Conservation (phyloP, 2,113 vertebrate species). For the Gnathonemus echidnorhynchus region DNA sequence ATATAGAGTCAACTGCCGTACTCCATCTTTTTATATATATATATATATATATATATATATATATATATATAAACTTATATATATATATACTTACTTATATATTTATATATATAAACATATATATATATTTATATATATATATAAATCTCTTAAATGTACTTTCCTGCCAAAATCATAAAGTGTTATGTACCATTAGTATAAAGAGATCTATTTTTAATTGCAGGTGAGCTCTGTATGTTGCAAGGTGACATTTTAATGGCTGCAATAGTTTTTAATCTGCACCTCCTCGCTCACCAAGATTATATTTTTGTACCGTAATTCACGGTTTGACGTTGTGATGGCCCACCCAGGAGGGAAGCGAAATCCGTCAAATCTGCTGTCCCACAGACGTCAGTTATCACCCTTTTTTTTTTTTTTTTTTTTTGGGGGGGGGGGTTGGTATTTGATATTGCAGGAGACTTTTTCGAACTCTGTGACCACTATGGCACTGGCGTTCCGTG, state of each 20-base stretch:
- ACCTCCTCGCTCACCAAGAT: constrained; percentile 42
- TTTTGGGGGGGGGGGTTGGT: not conserved
- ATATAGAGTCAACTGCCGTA: constrained; percentile 8
- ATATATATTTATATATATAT: not conserved
- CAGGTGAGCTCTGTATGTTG: constrained; percentile 31
- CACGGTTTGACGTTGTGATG: not conserved
- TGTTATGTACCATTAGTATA: constrained; percentile 39
- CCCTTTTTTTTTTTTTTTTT: not conserved
- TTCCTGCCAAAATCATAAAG: constrained; percentile 51
- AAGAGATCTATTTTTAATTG: constrained; percentile 48
- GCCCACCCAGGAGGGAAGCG: not conserved
- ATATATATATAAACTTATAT: not conserved
- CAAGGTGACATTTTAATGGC: constrained; percentile 42
- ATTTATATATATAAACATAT: not conserved
- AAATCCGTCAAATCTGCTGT: not conserved
- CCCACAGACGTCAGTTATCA: not conserved
- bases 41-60: not conserved
- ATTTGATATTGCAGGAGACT: not conserved
- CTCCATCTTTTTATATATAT: not conserved
- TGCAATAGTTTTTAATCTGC: constrained; percentile 24
- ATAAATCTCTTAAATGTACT: constrained; percentile 29
- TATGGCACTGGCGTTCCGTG: not conserved
- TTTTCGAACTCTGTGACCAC: not conserved
- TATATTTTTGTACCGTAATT: constrained; percentile 48
- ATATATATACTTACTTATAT: not conserved